phyloP scores from a whole-genome alignment of 1,140 invertebrate species.

The Maconellicoccus hirsutus region DNA sequence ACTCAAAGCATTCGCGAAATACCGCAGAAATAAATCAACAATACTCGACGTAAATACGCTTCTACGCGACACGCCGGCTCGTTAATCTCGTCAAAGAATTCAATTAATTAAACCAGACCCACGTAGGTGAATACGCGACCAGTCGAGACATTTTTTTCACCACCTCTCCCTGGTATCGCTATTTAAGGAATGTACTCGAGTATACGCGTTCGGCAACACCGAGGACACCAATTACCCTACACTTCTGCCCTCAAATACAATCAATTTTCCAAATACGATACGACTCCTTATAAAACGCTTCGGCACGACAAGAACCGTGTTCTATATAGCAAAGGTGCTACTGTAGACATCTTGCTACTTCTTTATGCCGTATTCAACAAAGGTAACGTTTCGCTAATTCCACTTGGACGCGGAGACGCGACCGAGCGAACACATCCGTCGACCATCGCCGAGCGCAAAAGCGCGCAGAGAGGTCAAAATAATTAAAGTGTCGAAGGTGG shows the following conservation, averaged over 20 bases:
- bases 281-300: too few relatives aligned
- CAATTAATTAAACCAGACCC: slow-evolving; percentile 3
- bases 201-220: too few relatives aligned
- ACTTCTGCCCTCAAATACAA: not conserved
- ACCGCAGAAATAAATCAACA: too few relatives aligned
- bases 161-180: not conserved
- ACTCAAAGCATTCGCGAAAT: too few relatives aligned
- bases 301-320: too few relatives aligned
- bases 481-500: slow-evolving; percentile 17
- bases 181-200: not conserved
- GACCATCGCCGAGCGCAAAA: not conserved
- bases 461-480: slow-evolving; percentile 3
- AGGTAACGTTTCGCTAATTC: too few relatives aligned
- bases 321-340: too few relatives aligned
- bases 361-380: too few relatives aligned
- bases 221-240: not conserved
- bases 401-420: too few relatives aligned
- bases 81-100: not conserved
- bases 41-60: too few relatives aligned
- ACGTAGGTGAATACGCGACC: not conserved
- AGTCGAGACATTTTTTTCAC: not conserved
- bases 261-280: not conserved
- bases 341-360: too few relatives aligned
- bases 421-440: not conserved
- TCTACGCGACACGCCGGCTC: too few relatives aligned